A percentile compares a stretch with the other conserved stretches of the same genome.
Conservation (phyloP, 1,140 invertebrate genomes). For the Leptinotarsa lineolata region DNA sequence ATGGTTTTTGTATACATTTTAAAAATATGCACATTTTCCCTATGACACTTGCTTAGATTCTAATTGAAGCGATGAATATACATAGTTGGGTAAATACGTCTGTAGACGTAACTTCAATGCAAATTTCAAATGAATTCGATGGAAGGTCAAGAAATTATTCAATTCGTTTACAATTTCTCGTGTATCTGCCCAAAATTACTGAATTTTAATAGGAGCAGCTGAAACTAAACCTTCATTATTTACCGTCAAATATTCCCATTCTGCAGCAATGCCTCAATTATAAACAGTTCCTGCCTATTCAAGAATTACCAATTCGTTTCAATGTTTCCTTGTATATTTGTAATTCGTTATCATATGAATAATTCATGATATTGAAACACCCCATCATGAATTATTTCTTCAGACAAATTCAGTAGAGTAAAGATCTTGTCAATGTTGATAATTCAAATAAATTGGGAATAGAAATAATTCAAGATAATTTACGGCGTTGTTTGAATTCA, state of each 20-base stretch:
- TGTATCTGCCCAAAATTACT: conserved; percentile 3
- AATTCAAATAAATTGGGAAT: background rate
- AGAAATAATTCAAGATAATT: background rate
- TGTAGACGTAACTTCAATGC: no score
- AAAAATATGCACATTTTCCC: no score
- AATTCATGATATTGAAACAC: background rate
- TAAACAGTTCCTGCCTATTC: background rate
- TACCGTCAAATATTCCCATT: background rate
- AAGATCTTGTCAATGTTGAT: conserved; percentile 6
- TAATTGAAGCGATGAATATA: no score
- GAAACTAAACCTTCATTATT: background rate
- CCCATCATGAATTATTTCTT: background rate
- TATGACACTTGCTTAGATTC: no score
- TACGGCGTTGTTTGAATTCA: background rate
- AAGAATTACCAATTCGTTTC: background rate
- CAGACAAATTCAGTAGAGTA: background rate
- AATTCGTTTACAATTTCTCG: background rate
- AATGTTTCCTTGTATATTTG: conserved; percentile 4
- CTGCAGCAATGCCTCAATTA: background rate
- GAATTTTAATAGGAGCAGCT: background rate
- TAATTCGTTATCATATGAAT: background rate
- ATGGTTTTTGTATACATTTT: no score
- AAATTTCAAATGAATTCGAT: no score
- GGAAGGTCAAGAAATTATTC: background rate
- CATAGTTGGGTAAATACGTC: no score